These are phyloP conservation scores for Aromia moschata DNA, from an alignment of 2,888 invertebrate species.

Conservation along the genomic window DNA sequence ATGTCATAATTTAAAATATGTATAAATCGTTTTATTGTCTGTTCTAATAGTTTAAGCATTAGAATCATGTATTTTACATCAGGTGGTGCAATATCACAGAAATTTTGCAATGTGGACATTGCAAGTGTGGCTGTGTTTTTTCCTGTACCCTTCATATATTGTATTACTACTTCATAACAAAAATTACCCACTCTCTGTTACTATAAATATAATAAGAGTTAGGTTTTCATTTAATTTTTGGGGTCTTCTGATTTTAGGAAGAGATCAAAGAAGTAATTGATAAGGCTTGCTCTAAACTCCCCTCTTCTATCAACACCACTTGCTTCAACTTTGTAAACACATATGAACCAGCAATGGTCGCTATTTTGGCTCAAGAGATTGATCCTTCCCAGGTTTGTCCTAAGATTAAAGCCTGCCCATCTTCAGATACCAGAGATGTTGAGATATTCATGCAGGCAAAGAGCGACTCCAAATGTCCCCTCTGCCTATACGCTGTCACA, in stretches of 20 bases:
- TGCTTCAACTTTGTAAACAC: constrained; percentile 80
- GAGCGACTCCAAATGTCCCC: constrained; percentile 79
- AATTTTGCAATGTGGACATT: too few species aligned
- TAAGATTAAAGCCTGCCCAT: constrained; percentile 74
- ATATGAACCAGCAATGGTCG: constrained; percentile 83
- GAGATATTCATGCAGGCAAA: constrained; percentile 65
- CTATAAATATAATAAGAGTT: too few species aligned
- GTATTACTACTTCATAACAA: too few species aligned
- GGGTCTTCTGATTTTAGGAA: constrained; percentile 69
- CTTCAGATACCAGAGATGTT: constrained; percentile 64
- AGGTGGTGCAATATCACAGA: too few species aligned
- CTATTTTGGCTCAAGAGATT: constrained; percentile 80
- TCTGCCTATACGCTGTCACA: constrained; percentile 84
- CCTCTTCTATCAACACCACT: constrained; percentile 69
- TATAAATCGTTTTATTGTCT: too few species aligned
- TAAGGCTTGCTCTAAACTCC: constrained; percentile 75
- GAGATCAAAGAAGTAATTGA: constrained; percentile 74
- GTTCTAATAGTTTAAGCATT: too few species aligned
- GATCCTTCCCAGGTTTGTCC: constrained; percentile 83
- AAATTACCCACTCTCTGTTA: too few species aligned
- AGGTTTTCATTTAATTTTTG: too few species aligned
- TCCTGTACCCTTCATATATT: too few species aligned
- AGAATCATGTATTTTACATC: too few species aligned
- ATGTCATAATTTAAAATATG: too few species aligned
- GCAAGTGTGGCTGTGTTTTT: too few species aligned